Percentiles rank a stretch among this genome's conserved stretches.
Conservation (phyloP, 1,140 invertebrate genomes). For the Dreissena polymorpha region DNA sequence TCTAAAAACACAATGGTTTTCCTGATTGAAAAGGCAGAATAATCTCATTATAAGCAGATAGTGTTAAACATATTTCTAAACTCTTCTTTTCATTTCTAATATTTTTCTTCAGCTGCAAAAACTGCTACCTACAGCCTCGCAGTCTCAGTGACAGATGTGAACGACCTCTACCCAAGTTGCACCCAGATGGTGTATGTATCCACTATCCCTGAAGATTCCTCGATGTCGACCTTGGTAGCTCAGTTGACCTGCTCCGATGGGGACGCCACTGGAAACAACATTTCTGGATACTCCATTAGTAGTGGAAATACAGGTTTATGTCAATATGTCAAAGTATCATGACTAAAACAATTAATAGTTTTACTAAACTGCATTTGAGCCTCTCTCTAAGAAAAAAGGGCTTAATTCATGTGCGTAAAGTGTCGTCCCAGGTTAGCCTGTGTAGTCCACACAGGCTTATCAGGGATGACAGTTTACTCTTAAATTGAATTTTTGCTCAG, state of each 20-base stretch:
- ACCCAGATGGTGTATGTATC: constrained; percentile 48
- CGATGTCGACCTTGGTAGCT: constrained; percentile 20
- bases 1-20: too few species aligned
- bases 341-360: not conserved
- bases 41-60: not conserved
- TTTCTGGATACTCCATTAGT: constrained; percentile 37
- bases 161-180: constrained; percentile 24
- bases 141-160: constrained; percentile 36
- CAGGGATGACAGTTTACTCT: too few species aligned
- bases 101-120: constrained; percentile 16
- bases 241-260: constrained; percentile 54
- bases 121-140: constrained; percentile 30
- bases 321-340: not conserved
- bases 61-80: not conserved
- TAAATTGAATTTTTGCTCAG: too few species aligned
- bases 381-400: not conserved
- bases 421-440: too few species aligned
- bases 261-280: constrained; percentile 52
- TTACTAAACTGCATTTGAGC: not conserved
- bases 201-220: constrained; percentile 51
- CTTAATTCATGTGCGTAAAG: too few species aligned
- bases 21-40: too few species aligned
- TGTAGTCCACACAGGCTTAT: too few species aligned
- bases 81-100: not conserved
- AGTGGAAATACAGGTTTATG: constrained; percentile 49